Percentiles rank a stretch among this genome's conserved stretches.
These are phyloP conservation scores for Tineola bisselliella DNA, from an alignment of 2,888 invertebrate species.

Conservation along the genomic window DNA sequence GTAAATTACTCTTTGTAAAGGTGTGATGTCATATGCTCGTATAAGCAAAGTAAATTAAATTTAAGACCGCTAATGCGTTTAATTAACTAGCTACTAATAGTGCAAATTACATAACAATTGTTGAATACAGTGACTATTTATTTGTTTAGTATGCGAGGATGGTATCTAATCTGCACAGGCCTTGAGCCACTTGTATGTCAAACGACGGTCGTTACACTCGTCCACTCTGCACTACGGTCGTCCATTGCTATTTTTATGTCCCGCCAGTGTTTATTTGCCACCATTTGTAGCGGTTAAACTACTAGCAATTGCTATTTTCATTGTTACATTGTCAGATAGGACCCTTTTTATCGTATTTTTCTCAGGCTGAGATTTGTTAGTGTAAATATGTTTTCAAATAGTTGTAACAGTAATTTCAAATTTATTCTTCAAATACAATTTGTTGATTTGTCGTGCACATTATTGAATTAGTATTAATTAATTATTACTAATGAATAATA, in stretches of 20 bases:
- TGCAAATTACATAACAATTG: slow-evolving; percentile 10
- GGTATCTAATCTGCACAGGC: slow-evolving; percentile 62
- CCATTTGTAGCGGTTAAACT: slow-evolving; percentile 8
- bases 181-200: slow-evolving; percentile 66
- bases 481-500: background rate
- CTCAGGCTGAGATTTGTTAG: background rate
- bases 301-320: slow-evolving; percentile 1
- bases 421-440: too few relatives aligned
- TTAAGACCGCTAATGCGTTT: background rate
- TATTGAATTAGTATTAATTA: background rate
- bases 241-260: slow-evolving; percentile 52
- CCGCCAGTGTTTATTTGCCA: slow-evolving; percentile 4
- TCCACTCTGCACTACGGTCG: slow-evolving; percentile 26
- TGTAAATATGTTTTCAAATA: background rate
- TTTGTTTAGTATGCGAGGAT: slow-evolving; percentile 19
- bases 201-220: slow-evolving; percentile 58
- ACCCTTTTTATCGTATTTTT: background rate
- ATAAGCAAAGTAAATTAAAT: too few relatives aligned
- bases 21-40: too few relatives aligned
- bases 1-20: too few relatives aligned
- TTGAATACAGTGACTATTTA: slow-evolving; percentile 3
- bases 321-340: slow-evolving; percentile 3
- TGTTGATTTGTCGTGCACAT: too few relatives aligned
- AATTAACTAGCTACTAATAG: background rate
- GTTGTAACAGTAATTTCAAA: too few relatives aligned